Conservation (phyloP, 2,797 vertebrate species). For the Australoheros facetus region DNA sequence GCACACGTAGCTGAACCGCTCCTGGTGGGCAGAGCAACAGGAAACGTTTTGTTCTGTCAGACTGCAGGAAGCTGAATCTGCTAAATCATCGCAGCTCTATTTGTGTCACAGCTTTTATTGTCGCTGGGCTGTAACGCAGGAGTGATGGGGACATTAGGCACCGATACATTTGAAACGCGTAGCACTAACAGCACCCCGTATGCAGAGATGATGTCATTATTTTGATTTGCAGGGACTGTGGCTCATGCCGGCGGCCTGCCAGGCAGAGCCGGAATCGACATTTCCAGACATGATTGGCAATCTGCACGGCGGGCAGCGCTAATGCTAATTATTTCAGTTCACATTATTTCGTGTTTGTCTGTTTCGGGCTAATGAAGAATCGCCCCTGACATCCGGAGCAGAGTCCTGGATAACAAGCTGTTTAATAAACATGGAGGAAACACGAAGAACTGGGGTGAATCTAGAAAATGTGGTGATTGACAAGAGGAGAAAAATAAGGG, state of each 20-base stretch:
- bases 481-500: not conserved
- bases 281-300: conserved; percentile 11
- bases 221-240: not conserved
- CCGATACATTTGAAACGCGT: not conserved
- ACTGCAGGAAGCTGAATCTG: not conserved
- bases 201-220: conserved; percentile 16
- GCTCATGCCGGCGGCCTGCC: not conserved
- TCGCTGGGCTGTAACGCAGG: not conserved
- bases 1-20: conserved; percentile 96
- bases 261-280: not conserved
- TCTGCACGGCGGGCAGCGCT: not conserved
- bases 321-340: conserved; percentile 25
- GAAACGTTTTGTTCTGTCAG: not conserved
- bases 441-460: conserved; percentile 10
- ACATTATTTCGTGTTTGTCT: conserved; percentile 20
- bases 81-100: not conserved
- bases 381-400: conserved; percentile 22
- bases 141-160: not conserved
- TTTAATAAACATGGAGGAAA: conserved; percentile 41
- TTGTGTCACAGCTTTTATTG: not conserved
- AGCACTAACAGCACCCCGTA: not conserved
- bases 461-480: conserved; percentile 14
- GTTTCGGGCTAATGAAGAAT: conserved; percentile 20
- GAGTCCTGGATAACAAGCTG: conserved; percentile 27
- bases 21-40: conserved; percentile 71